A percentile compares a stretch with the other conserved stretches of the same genome.
These are phyloP conservation scores for Sycophaga agraensis DNA, from an alignment of 1,140 invertebrate species.

Conservation along the genomic window DNA sequence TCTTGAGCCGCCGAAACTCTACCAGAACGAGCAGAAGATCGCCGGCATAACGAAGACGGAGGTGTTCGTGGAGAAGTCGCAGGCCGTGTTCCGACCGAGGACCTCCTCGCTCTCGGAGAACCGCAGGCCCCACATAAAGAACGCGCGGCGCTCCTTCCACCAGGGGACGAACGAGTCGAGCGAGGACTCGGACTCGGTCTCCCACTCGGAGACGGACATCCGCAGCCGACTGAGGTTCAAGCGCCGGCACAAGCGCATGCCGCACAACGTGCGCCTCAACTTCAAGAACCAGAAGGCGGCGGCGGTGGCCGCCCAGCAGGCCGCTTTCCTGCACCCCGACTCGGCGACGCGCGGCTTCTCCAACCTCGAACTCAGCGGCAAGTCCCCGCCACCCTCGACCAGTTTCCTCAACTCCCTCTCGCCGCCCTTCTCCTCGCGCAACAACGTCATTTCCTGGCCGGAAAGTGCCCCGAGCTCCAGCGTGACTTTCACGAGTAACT, in stretches of 20 bases:
- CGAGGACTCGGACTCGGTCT: slow-evolving; percentile 54
- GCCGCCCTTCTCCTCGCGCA: slow-evolving; percentile 50
- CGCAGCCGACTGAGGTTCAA: slow-evolving; percentile 45
- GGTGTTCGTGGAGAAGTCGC: slow-evolving; percentile 33
- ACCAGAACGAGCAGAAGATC: slow-evolving; percentile 45
- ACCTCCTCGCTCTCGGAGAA: slow-evolving; percentile 52
- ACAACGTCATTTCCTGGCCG: slow-evolving; percentile 50
- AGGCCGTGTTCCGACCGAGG: slow-evolving; percentile 42
- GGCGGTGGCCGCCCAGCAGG: slow-evolving; percentile 16
- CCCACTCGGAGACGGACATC: slow-evolving; percentile 54
- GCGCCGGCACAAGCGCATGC: slow-evolving; percentile 43
- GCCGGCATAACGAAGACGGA: slow-evolving; percentile 34
- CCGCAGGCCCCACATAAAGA: slow-evolving; percentile 43
- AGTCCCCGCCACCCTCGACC: slow-evolving; percentile 53
- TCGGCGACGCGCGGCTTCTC: slow-evolving; percentile 43
- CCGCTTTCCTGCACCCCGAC: slow-evolving; percentile 44
- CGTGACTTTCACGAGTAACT: slow-evolving; percentile 55
- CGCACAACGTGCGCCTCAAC: slow-evolving; percentile 45
- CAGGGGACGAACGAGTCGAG: slow-evolving; percentile 47
- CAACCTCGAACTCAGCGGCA: slow-evolving; percentile 45
- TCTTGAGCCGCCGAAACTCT: slow-evolving; percentile 49
- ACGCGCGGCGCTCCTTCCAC: slow-evolving; percentile 50
- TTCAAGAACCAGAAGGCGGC: slow-evolving; percentile 42
- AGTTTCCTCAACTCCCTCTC: slow-evolving; percentile 55
- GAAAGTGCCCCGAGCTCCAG: slow-evolving; percentile 54